A percentile compares a stretch with the other conserved stretches of the same genome.
Conservation (phyloP, 2,888 invertebrate species). For the Agrochola lota region DNA sequence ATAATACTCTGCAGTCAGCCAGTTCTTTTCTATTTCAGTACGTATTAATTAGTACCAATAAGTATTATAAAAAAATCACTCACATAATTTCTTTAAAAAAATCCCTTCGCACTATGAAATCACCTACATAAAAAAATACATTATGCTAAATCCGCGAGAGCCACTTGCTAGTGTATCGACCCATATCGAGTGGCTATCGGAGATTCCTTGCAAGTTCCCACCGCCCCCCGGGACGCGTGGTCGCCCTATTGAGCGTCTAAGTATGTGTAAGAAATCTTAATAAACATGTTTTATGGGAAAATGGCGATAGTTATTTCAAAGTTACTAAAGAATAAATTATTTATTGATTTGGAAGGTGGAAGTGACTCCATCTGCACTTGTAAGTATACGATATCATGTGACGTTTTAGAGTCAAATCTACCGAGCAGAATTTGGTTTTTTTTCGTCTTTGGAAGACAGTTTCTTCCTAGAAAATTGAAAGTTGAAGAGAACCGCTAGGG, state of each 20-base stretch:
- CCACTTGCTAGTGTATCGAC: constrained; percentile 56
- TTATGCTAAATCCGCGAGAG: constrained; percentile 36
- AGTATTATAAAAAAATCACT: background rate
- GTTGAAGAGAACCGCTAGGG: background rate
- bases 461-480: background rate
- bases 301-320: constrained; percentile 1
- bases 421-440: background rate
- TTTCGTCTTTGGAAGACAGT: background rate
- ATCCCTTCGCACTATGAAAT: constrained; percentile 15
- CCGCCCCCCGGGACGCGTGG: constrained; percentile 52
- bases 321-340: background rate
- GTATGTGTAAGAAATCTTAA: constrained; percentile 37
- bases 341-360: background rate
- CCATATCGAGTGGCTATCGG: constrained; percentile 37
- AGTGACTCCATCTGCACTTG: background rate
- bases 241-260: constrained; percentile 59
- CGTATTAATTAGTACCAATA: too few relatives aligned
- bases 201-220: constrained; percentile 44
- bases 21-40: background rate
- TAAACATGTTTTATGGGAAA: constrained; percentile 40
- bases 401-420: background rate
- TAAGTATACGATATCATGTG: background rate
- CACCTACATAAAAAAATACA: constrained; percentile 4
- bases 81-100: constrained; percentile 7
- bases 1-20: too few relatives aligned